Conservation (phyloP, 2,888 invertebrate genomes). For the Diloba caeruleocephala region DNA sequence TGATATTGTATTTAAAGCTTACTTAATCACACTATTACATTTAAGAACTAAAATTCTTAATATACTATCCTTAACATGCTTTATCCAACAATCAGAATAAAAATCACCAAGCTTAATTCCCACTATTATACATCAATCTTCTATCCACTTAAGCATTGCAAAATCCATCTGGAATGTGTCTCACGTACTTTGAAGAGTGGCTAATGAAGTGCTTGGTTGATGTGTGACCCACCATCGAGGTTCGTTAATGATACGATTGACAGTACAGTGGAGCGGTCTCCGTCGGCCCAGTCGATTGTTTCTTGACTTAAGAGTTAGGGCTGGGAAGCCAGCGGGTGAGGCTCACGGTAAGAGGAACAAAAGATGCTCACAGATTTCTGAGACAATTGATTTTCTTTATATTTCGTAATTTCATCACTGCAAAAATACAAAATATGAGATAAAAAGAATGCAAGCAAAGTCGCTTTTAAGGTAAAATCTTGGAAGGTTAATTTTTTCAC, state of each 20-base stretch:
- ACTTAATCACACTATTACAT: neutral
- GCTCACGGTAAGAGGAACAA: neutral
- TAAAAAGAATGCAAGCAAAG: too few relatives aligned
- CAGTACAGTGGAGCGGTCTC: slow-evolving; percentile 81
- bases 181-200: slow-evolving; percentile 76
- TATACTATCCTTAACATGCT: slow-evolving; percentile 51
- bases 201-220: slow-evolving; percentile 85
- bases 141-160: slow-evolving; percentile 74
- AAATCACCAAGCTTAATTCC: slow-evolving; percentile 67
- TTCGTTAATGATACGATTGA: slow-evolving; percentile 85
- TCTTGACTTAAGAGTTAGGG: slow-evolving; percentile 69
- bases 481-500: too few relatives aligned
- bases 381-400: too few relatives aligned
- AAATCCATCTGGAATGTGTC: slow-evolving; percentile 79
- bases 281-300: slow-evolving; percentile 80
- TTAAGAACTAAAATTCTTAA: slow-evolving; percentile 40
- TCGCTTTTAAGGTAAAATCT: too few relatives aligned
- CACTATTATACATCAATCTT: slow-evolving; percentile 83
- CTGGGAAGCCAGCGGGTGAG: slow-evolving; percentile 59
- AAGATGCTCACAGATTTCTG: neutral
- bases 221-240: slow-evolving; percentile 78
- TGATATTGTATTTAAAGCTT: neutral
- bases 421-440: too few relatives aligned
- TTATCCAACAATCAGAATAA: slow-evolving; percentile 56
- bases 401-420: too few relatives aligned